phyloP scores from a whole-genome alignment of 1,140 invertebrate species.

The Rhopalosiphum padi region DNA sequence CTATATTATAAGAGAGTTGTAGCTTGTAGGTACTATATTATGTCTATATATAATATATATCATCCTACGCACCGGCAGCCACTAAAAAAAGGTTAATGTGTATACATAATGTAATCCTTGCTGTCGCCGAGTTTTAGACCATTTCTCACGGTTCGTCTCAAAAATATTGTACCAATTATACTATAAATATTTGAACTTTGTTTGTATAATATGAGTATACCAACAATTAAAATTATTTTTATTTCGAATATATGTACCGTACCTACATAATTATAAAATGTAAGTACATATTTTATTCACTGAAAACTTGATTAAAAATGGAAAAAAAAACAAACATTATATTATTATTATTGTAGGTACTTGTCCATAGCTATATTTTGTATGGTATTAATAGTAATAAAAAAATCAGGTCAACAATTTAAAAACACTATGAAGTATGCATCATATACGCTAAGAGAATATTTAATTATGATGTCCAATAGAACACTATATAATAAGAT shows the following conservation, averaged over 20 bases:
- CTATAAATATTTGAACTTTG: neutral
- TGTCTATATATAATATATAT: neutral
- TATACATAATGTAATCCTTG: neutral
- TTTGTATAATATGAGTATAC: neutral
- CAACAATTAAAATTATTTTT: neutral
- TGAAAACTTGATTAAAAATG: neutral
- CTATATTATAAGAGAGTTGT: neutral
- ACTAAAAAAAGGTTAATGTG: conserved; percentile 10
- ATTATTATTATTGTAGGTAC: neutral
- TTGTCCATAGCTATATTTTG: neutral
- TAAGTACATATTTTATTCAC: neutral
- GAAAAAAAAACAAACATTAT: neutral
- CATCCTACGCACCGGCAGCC: conserved; percentile 19
- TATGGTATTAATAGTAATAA: neutral
- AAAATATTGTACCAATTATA: neutral
- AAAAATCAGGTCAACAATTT: neutral
- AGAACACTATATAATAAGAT: too few species aligned
- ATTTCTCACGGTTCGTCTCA: neutral
- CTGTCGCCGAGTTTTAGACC: neutral
- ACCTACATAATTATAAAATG: too few species aligned
- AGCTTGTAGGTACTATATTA: neutral
- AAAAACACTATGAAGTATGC: neutral
- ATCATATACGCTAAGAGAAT: neutral
- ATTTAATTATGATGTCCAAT: neutral
- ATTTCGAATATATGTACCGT: neutral